A percentile compares a stretch with the other conserved stretches of the same genome.
Conservation (phyloP, 2,797 vertebrate genomes). For the Dendrocincla tyrannina region DNA sequence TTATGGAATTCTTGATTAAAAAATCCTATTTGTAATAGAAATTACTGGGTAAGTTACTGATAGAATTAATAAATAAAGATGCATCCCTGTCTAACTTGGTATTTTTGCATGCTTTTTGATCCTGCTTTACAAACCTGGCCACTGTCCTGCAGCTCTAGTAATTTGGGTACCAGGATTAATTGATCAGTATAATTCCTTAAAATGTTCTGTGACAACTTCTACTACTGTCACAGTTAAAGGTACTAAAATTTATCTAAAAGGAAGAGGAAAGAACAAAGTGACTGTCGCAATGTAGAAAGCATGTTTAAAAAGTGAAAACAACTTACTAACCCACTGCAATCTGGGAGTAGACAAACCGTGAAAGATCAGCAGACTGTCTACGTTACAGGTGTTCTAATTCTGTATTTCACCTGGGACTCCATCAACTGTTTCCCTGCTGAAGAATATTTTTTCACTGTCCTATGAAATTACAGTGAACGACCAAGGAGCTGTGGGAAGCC, state of each 20-base stretch:
- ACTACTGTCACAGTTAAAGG: slow-evolving; percentile 41
- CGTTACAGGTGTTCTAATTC: not conserved
- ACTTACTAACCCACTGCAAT: slow-evolving; percentile 47
- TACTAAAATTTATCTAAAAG: slow-evolving; percentile 30
- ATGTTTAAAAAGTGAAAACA: not conserved
- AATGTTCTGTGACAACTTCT: slow-evolving; percentile 28
- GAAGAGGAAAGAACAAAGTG: slow-evolving; percentile 50
- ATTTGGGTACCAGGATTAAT: slow-evolving; percentile 48
- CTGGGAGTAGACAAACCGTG: slow-evolving; percentile 44
- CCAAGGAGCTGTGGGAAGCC: not conserved
- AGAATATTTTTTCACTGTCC: slow-evolving; percentile 19
- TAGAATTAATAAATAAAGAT: slow-evolving; percentile 65
- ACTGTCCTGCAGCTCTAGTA: slow-evolving; percentile 45
- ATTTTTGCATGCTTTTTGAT: slow-evolving; percentile 55
- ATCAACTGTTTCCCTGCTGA: not conserved
- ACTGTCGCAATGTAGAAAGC: slow-evolving; percentile 39
- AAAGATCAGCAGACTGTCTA: not conserved
- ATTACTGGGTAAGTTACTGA: slow-evolving; percentile 56
- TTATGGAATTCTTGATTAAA: slow-evolving; percentile 55
- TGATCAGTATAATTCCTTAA: slow-evolving; percentile 45
- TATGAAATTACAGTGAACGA: slow-evolving; percentile 13
- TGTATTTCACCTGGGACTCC: not conserved
- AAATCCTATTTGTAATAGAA: slow-evolving; percentile 47
- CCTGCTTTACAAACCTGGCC: slow-evolving; percentile 32
- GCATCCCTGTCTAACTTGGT: not conserved